Percentiles rank a stretch among this genome's conserved stretches.
Conservation (phyloP, 23 tunicate species). For the Phallusia fumigata region DNA sequence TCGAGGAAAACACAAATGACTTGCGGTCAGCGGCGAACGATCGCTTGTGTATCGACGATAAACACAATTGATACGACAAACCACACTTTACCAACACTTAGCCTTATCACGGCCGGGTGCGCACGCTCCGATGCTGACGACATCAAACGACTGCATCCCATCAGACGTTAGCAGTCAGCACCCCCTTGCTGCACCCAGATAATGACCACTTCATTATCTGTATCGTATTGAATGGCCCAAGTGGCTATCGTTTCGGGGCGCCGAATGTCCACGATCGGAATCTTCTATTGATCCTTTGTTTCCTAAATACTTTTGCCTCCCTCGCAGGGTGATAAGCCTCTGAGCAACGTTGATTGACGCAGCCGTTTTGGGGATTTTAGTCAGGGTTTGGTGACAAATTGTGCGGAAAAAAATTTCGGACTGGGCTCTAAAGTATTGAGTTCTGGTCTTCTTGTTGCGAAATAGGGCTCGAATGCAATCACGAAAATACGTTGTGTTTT, state of each 20-base stretch:
- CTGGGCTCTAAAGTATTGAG: too few species aligned
- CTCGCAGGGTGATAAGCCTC: background rate
- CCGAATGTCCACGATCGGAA: background rate
- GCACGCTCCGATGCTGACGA: background rate
- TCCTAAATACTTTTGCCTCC: background rate
- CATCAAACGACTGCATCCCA: background rate
- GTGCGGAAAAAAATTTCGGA: too few species aligned
- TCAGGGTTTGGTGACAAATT: too few species aligned
- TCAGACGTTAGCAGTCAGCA: background rate
- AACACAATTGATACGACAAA: slow-evolving; percentile 1
- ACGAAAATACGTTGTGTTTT: too few species aligned
- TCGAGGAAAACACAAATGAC: too few species aligned
- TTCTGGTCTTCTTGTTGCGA: too few species aligned
- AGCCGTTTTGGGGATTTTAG: too few species aligned
- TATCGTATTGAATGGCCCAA: background rate
- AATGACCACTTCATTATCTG: background rate
- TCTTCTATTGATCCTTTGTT: background rate
- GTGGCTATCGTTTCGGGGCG: background rate
- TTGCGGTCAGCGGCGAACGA: too few species aligned
- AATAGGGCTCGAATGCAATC: too few species aligned
- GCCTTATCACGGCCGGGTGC: background rate
- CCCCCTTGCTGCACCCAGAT: background rate
- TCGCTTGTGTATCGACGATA: background rate
- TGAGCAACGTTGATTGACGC: background rate
- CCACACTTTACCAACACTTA: background rate